Base-by-base conservation (phyloP, 2,888 invertebrate species). In the Leucophora obtusa region DNA sequence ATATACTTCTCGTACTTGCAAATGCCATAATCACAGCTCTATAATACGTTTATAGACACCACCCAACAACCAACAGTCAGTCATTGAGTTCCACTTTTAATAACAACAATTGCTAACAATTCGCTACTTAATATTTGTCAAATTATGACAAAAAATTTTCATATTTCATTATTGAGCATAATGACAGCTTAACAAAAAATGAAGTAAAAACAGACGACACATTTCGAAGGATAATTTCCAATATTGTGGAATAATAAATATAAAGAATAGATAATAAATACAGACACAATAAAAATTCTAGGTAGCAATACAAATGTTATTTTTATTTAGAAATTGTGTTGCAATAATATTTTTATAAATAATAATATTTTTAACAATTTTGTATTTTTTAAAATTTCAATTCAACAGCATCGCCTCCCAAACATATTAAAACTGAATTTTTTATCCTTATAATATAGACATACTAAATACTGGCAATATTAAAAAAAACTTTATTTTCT, bases 131-230 rank as follows among this genome's bases (percentile, higher is more conserved):
- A 84, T 82, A 85, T 87, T 87, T 87, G 85, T 86, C 86, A 86
- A 86, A 85, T 87, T 86, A 83, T 84, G 85, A 85, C 84, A 85
- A 85, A 82, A 70, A 86, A 86, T 85, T 83, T 87, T 85, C 84
- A 87, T 85, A 86, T 87, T 87, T 87, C 87, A 86, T 88, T 87
- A 87, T 87, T 83, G 86, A 86, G 65, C 63, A 86, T 86, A 87
- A 87, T 85, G 85, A 84, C 86, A 85, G 86, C 85, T 86, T 86
- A 84, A 82, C 1, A 33, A 56, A 83, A 86, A 83, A 83, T 83
- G 4, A 28, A 28, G 77, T 83, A 73, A 79, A 81, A 79, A 74
- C 50, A 76, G 47, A 71, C 72, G 15, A 50, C 70, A 73, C 63
- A 70, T 43, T 80, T 63, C n/a, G 33, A 58, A 76, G 58, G 50